A percentile compares a stretch with the other conserved stretches of the same genome.
Conservation (phyloP, 2,113 vertebrate species). For the Toxostoma redivivum region DNA sequence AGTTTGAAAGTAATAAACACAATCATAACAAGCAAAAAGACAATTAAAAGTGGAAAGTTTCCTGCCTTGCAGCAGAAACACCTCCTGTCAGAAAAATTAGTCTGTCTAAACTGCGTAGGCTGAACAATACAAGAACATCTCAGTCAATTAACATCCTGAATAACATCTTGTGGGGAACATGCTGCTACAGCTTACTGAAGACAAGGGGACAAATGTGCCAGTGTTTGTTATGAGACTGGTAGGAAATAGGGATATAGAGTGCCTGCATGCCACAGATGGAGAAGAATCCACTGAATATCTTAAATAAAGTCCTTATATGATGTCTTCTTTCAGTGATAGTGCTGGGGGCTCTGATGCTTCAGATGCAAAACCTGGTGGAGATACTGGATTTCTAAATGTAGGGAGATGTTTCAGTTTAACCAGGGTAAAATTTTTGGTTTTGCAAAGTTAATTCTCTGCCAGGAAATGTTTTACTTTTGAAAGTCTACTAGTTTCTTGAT, state of each 20-base stretch:
- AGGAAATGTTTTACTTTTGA: background rate
- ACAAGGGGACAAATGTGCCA: background rate
- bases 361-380: background rate
- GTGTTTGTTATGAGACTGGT: background rate
- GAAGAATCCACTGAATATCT: background rate
- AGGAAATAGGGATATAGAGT: background rate
- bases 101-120: background rate
- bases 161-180: constrained; percentile 19
- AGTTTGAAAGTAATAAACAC: background rate
- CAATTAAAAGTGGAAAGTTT: background rate
- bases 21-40: background rate
- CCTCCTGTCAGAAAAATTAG: background rate
- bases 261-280: background rate
- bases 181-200: background rate
- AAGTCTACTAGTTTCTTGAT: background rate
- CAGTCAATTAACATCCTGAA: background rate
- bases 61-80: background rate
- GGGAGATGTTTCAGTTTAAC: background rate
- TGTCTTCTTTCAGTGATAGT: background rate
- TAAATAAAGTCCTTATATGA: background rate
- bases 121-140: background rate
- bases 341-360: background rate
- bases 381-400: background rate
- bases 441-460: background rate
- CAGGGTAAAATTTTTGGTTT: background rate